Evolutionary conservation across 1,140 invertebrate species (phyloP).

Genomic region (Pseudomyrmex gracilis): DNA sequence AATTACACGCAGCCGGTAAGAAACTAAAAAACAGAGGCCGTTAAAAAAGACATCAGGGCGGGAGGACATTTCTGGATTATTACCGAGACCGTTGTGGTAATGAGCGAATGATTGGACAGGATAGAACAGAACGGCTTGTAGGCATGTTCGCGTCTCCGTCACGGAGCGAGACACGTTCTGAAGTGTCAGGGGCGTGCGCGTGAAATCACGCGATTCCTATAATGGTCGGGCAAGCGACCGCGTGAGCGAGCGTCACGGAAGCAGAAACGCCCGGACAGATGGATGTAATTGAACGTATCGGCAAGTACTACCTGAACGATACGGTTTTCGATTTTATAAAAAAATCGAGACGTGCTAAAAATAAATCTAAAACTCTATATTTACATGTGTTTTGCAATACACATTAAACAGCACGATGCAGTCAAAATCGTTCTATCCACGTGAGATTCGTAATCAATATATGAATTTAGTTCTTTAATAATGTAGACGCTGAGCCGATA

Average conservation of each 20-base stretch:
- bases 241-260: conserved; percentile 42
- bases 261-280: conserved; percentile 38
- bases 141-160: conserved; percentile 56
- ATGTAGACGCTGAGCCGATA: background rate
- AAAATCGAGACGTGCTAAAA: background rate
- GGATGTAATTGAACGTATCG: conserved; percentile 58
- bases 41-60: conserved; percentile 41
- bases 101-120: conserved; percentile 39
- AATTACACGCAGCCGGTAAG: background rate
- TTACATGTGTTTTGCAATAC: background rate
- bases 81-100: conserved; percentile 36
- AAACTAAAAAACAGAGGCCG: background rate
- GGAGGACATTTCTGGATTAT: conserved; percentile 28
- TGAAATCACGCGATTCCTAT: conserved; percentile 65
- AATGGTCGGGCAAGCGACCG: conserved; percentile 3
- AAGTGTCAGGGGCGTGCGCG: conserved; percentile 57
- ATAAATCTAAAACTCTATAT: no score
- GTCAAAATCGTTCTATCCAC: background rate
- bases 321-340: background rate
- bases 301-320: background rate
- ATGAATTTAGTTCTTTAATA: background rate
- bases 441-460: background rate
- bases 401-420: background rate
- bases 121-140: conserved; percentile 39
- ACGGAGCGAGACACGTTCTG: conserved; percentile 45